phyloP scores from a whole-genome alignment of 2,797 vertebrate genomes.

The Euthynnus affinis region DNA sequence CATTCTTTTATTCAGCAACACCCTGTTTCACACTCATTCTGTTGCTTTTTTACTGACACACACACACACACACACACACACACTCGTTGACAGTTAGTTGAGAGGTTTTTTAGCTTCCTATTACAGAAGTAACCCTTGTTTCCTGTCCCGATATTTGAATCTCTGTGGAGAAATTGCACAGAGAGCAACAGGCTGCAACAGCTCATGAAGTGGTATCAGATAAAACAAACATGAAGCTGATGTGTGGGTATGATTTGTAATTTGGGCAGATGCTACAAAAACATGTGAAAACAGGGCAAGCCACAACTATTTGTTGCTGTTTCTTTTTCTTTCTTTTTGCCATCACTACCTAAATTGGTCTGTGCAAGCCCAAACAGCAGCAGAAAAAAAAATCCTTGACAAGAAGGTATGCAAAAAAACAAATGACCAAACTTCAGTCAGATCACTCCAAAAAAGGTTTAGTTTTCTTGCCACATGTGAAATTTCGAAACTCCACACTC shows the following conservation, averaged over 20 bases:
- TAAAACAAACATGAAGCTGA: constrained; percentile 5
- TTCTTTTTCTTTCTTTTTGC: constrained; percentile 10
- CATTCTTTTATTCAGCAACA: constrained; percentile 4
- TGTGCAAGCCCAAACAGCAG: constrained; percentile 56
- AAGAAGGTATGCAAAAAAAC: constrained; percentile 24
- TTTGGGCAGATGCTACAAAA: constrained; percentile 22
- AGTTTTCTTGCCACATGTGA: neutral
- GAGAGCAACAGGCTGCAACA: constrained; percentile 8
- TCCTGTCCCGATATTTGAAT: constrained; percentile 20
- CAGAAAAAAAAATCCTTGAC: constrained; percentile 33
- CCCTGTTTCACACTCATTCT: neutral
- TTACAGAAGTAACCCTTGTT: neutral
- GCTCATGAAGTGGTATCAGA: neutral
- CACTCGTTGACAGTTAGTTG: neutral
- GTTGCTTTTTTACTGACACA: too few relatives aligned
- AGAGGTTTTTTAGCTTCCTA: neutral
- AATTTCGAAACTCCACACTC: neutral
- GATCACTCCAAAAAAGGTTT: neutral
- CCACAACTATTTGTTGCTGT: constrained; percentile 55
- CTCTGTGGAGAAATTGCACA: constrained; percentile 8
- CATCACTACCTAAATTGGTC: constrained; percentile 11
- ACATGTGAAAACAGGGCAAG: constrained; percentile 51
- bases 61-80: too few relatives aligned
- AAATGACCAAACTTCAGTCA: constrained; percentile 3
- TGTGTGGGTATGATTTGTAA: neutral